Conservation (phyloP, 2,113 vertebrate genomes). For the Henicopernis longicauda region DNA sequence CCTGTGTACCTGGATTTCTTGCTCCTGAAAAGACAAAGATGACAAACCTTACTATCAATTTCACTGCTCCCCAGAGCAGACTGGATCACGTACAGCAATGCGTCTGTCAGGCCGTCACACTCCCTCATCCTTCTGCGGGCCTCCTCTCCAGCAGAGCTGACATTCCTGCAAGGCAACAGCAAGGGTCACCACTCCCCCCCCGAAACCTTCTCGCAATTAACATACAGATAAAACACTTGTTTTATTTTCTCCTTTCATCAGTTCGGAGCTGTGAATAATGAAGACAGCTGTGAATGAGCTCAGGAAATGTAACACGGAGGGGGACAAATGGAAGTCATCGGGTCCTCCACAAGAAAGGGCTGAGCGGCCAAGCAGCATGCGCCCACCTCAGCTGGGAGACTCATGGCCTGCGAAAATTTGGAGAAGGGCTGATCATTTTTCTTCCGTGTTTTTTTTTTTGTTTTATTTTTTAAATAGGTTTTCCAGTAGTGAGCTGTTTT, state of each 20-base stretch:
- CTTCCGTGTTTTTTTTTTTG: too few relatives aligned
- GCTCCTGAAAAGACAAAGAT: not conserved
- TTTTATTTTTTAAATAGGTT: not conserved
- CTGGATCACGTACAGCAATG: constrained; percentile 96
- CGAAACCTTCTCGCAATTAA: not conserved
- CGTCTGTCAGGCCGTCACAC: constrained; percentile 96
- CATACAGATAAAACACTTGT: not conserved
- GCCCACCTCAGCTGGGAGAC: not conserved
- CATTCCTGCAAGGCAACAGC: constrained; percentile 85
- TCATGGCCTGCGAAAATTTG: not conserved
- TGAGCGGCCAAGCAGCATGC: not conserved
- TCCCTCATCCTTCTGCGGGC: constrained; percentile 96
- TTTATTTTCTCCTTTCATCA: not conserved
- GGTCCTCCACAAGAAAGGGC: not conserved
- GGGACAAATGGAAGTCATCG: not conserved
- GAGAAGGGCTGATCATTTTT: not conserved
- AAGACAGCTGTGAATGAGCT: constrained; percentile 10
- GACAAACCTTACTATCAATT: constrained; percentile 98
- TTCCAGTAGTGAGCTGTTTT: not conserved
- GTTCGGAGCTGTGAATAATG: constrained; percentile 14
- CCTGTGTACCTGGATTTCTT: not conserved
- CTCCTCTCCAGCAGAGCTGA: constrained; percentile 97
- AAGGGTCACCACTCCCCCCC: not conserved
- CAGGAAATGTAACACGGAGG: not conserved
- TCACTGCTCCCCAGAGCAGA: constrained; percentile 95